Percentiles rank a stretch among this genome's conserved stretches.
These are phyloP conservation scores for Equus quagga DNA, from an alignment of 2,113 vertebrate genomes.

Conservation along the genomic window DNA sequence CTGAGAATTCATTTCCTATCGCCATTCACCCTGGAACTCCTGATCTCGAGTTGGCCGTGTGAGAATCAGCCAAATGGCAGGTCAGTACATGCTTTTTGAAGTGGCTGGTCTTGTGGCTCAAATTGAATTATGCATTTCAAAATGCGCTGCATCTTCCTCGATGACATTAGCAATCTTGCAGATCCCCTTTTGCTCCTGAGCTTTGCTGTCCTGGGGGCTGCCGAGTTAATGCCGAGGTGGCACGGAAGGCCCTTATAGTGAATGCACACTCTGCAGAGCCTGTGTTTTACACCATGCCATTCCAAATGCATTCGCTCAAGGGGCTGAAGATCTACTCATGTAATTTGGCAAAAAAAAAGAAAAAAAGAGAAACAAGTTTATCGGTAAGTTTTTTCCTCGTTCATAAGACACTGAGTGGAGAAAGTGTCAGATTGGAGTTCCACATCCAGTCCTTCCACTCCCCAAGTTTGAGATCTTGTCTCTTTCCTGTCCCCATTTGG, in stretches of 20 bases:
- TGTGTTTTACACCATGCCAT: not conserved
- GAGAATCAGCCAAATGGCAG: not conserved
- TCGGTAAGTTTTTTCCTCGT: not conserved
- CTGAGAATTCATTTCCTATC: not conserved
- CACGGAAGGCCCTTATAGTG: not conserved
- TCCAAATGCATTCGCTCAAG: not conserved
- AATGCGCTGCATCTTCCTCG: not conserved
- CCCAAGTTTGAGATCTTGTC: not conserved
- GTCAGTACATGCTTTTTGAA: not conserved
- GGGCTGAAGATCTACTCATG: not conserved
- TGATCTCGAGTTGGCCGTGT: not conserved
- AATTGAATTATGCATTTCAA: not conserved
- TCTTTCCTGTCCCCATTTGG: not conserved
- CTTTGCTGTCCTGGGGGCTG: not conserved
- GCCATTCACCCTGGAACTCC: not conserved
- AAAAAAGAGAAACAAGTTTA: not conserved
- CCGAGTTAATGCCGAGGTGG: not conserved
- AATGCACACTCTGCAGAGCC: rapidly evolving
- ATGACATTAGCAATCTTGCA: not conserved
- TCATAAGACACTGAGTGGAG: not conserved
- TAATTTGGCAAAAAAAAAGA: not conserved
- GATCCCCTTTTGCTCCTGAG: not conserved
- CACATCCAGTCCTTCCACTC: not conserved
- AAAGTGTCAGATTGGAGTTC: not conserved
- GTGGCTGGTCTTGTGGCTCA: not conserved